Base-by-base conservation (phyloP, 1,140 invertebrate species). In the Mesaphorura yosii region DNA sequence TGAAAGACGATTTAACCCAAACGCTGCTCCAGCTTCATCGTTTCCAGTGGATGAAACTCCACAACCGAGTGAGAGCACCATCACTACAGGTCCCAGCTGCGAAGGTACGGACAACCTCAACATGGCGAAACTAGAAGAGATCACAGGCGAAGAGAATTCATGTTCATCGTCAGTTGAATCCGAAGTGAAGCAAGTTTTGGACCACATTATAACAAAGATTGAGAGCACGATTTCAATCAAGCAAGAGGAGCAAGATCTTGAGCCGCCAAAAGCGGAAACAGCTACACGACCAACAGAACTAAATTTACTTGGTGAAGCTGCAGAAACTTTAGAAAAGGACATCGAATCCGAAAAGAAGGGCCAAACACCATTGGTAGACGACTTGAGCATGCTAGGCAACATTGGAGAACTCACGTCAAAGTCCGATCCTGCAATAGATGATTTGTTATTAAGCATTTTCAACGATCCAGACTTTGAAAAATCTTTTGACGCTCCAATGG, bases 371-470 rank as follows among this genome's bases (percentile, higher is more conserved):
- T 12, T 27, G 5, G 44, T 17, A 10, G 46, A 48, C 31, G n/a
- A 48, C 19, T 15, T 4, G 17, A 41, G 22, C 7, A 20, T 41
- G 6, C 40, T 10, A 27, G 14, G 28, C 15, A 7, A 31, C 12
- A 6, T 48, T 5, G 6, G 27, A 48, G n/a, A n/a, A 23, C 17
- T 17, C 12, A 37, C 34, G 12, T 12, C 12, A 17, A 37, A 37
- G 12, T 12, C 17, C 10, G 46, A 48, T 6, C 10, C 15, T n/a
- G 48, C n/a, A 51, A 27, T 22, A 7, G 20, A 39, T 26, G 26
- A 51, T 42, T n/a, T 44, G 6, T 20, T 51, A 4, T 27, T 51
- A 4, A 42, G 41, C 20, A 20, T 51, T 20, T 42, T 51, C n/a
- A 38, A 42, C 4, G 48, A 51, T 26, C 19, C 28, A 10, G 10